Evolutionary conservation across 2,888 invertebrate genomes (phyloP), one percentile per base, ranked within the genome.

Genomic region (Thymelicus sylvestris): DNA sequence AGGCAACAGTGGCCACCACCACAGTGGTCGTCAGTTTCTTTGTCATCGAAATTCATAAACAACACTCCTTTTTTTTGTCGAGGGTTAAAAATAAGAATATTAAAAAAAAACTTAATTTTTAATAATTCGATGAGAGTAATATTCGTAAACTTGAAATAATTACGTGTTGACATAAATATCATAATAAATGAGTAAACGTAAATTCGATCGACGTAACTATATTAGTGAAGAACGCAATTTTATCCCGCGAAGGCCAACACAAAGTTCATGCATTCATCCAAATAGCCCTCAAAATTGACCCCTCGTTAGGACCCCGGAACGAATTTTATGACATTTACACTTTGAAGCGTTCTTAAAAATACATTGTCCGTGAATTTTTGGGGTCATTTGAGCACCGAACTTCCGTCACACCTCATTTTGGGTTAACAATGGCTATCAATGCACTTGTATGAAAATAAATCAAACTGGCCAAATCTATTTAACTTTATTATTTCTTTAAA

Each of bases 281-380:
- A 55, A 55, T 55, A 74, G 66, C 74, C 52, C 75, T 77, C 78
- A 87, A 89, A 86, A 82, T 88, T 91, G 91, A 90, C 91, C 93
- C 92, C 87, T 89, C 81, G 86, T 86, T 81, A 81, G 76, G 75
- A 74, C 31, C 15, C 83, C 87, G 90, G 83, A 86, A 88, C 92
- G 71, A 92, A 93, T 92, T 90, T 85, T 86, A 86, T 88, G 81
- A 84, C 90, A 84, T 88, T 91, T 82, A 88, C 89, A 89, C 90
- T 91, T 88, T 88, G 86, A 87, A 83, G 88, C 87, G 83, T 85
- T 85, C 85, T 88, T 86, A 88, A 89, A 89, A 92, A 85, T 92
- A 91, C 88, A 93, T 93, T 88, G 88, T 84, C 89, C 93, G 90
- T 92, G 79, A 92, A 90, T 78, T 55, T 83, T 78, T 78, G 76